phyloP scores from a whole-genome alignment of 2,888 invertebrate species.

The Lottia gigantea region DNA sequence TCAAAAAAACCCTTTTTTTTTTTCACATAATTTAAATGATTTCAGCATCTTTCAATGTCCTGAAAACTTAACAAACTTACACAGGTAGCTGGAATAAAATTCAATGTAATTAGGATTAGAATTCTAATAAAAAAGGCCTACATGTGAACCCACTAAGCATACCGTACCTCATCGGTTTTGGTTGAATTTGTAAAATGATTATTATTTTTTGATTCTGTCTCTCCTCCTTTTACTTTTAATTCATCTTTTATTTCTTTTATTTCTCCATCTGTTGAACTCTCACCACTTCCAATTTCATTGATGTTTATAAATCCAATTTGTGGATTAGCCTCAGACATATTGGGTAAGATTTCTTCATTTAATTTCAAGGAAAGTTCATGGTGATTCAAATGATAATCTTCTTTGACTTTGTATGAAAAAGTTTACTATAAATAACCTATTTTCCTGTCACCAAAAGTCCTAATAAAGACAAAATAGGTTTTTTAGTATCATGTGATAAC shows the following conservation, averaged over 20 bases:
- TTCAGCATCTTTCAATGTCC: background rate
- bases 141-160: too few species aligned
- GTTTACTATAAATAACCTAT: too few species aligned
- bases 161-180: background rate
- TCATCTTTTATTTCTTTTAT: background rate
- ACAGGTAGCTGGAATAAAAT: background rate
- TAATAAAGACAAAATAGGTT: too few species aligned
- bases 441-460: too few species aligned
- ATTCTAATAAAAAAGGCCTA: background rate
- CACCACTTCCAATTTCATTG: background rate
- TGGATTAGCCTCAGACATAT: background rate
- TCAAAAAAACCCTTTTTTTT: too few species aligned
- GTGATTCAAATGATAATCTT: too few species aligned
- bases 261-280: constrained; percentile 5
- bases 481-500: too few species aligned
- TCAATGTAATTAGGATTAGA: background rate
- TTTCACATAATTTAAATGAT: background rate
- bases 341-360: background rate
- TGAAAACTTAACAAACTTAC: background rate
- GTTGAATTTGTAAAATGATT: background rate
- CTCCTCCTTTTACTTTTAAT: background rate
- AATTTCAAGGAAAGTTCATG: background rate
- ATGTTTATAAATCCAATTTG: background rate
- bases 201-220: background rate
- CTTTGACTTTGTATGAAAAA: too few species aligned